Evolutionary conservation across 2,888 invertebrate genomes (phyloP).

Genomic region (Xylota segnis): DNA sequence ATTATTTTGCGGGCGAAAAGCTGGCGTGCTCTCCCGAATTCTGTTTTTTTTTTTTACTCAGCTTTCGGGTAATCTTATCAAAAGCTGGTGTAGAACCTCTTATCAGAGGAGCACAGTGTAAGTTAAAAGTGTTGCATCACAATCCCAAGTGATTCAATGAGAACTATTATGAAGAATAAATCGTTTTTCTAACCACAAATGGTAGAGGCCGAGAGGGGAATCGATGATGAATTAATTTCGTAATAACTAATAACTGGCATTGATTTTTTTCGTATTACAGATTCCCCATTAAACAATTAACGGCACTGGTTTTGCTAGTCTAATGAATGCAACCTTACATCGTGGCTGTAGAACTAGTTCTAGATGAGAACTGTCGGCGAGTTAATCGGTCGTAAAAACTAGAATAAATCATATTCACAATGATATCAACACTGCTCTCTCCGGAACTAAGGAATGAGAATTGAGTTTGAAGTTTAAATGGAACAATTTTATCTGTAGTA

Average conservation of each 20-base stretch:
- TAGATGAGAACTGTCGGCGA: too few species aligned
- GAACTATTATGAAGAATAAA: conserved; percentile 9
- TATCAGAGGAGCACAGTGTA: conserved; percentile 59
- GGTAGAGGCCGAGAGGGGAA: neutral
- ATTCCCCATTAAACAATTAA: conserved; percentile 17
- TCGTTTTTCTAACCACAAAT: neutral
- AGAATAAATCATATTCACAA: neutral
- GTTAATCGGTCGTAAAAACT: conserved; percentile 18
- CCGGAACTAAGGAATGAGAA: conserved; percentile 48
- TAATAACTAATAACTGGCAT: conserved; percentile 3
- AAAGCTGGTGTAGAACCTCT: conserved; percentile 49
- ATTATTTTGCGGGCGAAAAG: conserved; percentile 28
- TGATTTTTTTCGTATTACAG: neutral
- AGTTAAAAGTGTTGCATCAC: conserved; percentile 47
- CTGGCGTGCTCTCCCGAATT: conserved; percentile 40
- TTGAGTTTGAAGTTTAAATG: conserved; percentile 22
- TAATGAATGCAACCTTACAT: conserved; percentile 5
- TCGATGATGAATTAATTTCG: conserved; percentile 24
- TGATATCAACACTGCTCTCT: conserved; percentile 23
- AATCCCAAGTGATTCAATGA: conserved; percentile 21
- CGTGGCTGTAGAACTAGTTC: neutral
- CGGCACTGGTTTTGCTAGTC: neutral
- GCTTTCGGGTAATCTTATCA: conserved; percentile 71
- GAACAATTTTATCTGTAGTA: conserved; percentile 31
- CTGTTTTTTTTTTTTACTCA: conserved; percentile 21